Evolutionary conservation across 2,797 vertebrate genomes (phyloP), one percentile per base, ranked within the genome.

Genomic region (Phoeniculus purpureus): DNA sequence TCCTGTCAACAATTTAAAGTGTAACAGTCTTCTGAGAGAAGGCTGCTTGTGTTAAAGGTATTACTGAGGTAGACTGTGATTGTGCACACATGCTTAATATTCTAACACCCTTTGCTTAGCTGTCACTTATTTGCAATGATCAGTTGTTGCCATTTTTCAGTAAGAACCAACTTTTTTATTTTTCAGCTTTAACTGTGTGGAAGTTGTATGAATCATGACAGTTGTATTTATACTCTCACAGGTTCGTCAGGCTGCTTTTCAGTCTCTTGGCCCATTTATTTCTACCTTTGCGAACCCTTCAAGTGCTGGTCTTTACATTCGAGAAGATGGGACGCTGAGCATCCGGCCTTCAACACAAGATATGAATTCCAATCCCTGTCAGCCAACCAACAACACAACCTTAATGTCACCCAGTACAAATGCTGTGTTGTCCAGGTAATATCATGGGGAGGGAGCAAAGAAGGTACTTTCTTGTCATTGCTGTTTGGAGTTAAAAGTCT

Each of bases 171-270:
- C 40, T 60, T 80, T 32, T 60, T 80, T 32, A 3, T 61, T 75
- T 68, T 88, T 59, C 9, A 43, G 12, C 40, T 15, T 22, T 71
- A 74, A 29, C 15, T 50, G 18, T 22, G 4, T 68, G 58, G 43
- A 40, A 79, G 19, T 37, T 81, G 31, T 15, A 21, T n/a, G 10
- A 68, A 74, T 66, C 52, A 23, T 76, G n/a, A 64, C 12, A 51
- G 16, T 5, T 13, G 51, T 43, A 55, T 88, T 81, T 56, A 12
- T 27, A 26, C 52, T 60, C 3, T 68, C 54, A 5, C 93, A 99
- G 99, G 98, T 99, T 82, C 97, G 98, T 60, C 98, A 99, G 94
- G 99, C 98, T 73, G 98, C 98, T 89, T 99, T 99, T 96, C 98
- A 99, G 94, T 98, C 98, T 82, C 97, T 99, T 56, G 98, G 98